phyloP scores from a whole-genome alignment of 92 coral and sea anemone genomes.

The Blastomussa wellsi region DNA sequence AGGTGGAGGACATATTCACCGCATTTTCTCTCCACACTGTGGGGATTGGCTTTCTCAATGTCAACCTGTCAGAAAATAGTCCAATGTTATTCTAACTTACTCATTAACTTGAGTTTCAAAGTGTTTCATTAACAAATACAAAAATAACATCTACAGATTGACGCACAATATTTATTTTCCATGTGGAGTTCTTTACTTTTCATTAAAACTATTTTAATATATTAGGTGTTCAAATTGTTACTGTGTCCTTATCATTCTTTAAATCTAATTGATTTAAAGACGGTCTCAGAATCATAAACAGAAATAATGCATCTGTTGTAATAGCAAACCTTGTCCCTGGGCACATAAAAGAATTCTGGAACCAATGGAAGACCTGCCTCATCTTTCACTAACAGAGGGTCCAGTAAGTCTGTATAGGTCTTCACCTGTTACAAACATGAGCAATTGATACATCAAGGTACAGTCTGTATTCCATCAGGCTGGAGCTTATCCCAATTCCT shows the following conservation, averaged over 20 bases:
- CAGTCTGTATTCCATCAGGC: too few relatives aligned
- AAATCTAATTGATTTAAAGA: neutral
- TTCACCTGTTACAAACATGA: slow-evolving; percentile 55
- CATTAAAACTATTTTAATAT: neutral
- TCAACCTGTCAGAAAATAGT: slow-evolving; percentile 55
- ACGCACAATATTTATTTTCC: too few relatives aligned
- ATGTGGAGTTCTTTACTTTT: neutral
- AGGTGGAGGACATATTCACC: slow-evolving; percentile 91
- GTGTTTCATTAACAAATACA: too few relatives aligned
- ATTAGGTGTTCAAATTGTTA: neutral
- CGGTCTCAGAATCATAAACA: neutral
- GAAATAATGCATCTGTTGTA: neutral
- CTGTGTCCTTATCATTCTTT: neutral
- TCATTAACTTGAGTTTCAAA: too few relatives aligned
- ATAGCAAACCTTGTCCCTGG: slow-evolving; percentile 78
- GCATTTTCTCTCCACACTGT: slow-evolving; percentile 83
- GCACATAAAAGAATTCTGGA: slow-evolving; percentile 93
- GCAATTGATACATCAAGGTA: neutral
- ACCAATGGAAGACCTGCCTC: slow-evolving; percentile 80
- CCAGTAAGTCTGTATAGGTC: slow-evolving; percentile 74
- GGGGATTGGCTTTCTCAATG: slow-evolving; percentile 89
- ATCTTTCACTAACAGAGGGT: slow-evolving; percentile 75
- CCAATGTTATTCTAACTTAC: too few relatives aligned
- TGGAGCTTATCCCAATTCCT: too few relatives aligned
- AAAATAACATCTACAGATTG: too few relatives aligned